A percentile compares a stretch with the other conserved stretches of the same genome.
Evolutionary conservation across 2,113 vertebrate species (phyloP).

Genomic region (Echinops telfairi): DNA sequence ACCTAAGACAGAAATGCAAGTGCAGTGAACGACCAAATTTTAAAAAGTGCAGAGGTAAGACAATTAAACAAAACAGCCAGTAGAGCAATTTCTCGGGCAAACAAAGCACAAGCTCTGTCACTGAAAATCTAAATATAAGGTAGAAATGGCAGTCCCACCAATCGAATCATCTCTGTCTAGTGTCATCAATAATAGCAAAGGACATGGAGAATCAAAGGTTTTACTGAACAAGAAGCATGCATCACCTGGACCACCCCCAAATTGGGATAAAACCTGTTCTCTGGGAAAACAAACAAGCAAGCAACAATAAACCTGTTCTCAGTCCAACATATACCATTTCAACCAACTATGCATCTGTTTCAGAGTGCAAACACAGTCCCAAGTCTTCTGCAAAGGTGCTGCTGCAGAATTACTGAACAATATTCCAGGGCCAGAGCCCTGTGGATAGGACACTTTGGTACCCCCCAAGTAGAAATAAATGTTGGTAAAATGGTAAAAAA

Average conservation of each 20-base stretch:
- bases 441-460: slow-evolving; percentile 14
- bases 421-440: neutral
- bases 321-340: slow-evolving; percentile 14
- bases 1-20: slow-evolving; percentile 76
- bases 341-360: neutral
- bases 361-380: slow-evolving; percentile 25
- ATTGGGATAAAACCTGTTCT: neutral
- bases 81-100: slow-evolving; percentile 7
- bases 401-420: slow-evolving; percentile 43
- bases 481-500: neutral
- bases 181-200: neutral
- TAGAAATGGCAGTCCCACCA: neutral
- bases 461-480: neutral
- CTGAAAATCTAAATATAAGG: slow-evolving; percentile 33
- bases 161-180: slow-evolving; percentile 12
- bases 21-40: slow-evolving; percentile 55
- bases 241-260: neutral
- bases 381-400: slow-evolving; percentile 20
- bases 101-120: neutral
- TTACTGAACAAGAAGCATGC: slow-evolving; percentile 12
- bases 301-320: slow-evolving; percentile 56
- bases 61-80: slow-evolving; percentile 12
- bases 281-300: no score
- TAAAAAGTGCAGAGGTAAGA: neutral
- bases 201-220: slow-evolving; percentile 41